Base-by-base conservation (phyloP, 1,140 invertebrate genomes). In the Drosophila takahashii region DNA sequence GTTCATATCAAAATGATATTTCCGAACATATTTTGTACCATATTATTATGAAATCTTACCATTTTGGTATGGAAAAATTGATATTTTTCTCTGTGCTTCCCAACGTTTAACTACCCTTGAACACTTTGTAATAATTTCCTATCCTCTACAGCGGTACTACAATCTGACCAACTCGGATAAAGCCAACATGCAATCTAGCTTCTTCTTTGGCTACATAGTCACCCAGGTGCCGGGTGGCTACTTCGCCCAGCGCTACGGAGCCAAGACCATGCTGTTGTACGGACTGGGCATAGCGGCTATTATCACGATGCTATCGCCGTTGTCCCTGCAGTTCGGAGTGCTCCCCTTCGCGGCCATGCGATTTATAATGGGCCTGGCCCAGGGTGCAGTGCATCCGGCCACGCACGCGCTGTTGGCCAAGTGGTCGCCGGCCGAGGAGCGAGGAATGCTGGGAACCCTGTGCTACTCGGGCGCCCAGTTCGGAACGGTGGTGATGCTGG, bases 341-440 rank as follows among this genome's bases (percentile, higher is more conserved):
- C 80, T 94, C 79, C 92, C 94, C 91, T 62, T n/a, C 81, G 81
- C 84, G 89, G 92, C 77, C 77, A 90, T 95, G 13, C 93, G 97
- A 37, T 94, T 97, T 0, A 66, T 96, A 0, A 95, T 96, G 92
- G 97, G 97, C 0, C 89, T 98, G 0, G 93, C 93, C 39, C 95
- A 98, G 93, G 97, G 97, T 26, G 94, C 96, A 5, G 94, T 96
- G n/a, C 96, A 96, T 89, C 97, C 97, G 0, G 94, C 95, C 39
- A 94, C 96, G 5, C 97, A 98, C 79, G 95, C 95, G 0, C 91
- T 98, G 16, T 93, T 98, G 51, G 95, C 96, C 0, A 96, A 96
- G 86, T 98, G 97, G 97, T 69, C 94, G 6, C 95, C 95, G 1
- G 90, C 92, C 2, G 90, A 93, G 9, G 95, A 96, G 84, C 90